These are phyloP conservation scores for Baccha elongata DNA, from an alignment of 2,888 invertebrate species.

Conservation along the genomic window DNA sequence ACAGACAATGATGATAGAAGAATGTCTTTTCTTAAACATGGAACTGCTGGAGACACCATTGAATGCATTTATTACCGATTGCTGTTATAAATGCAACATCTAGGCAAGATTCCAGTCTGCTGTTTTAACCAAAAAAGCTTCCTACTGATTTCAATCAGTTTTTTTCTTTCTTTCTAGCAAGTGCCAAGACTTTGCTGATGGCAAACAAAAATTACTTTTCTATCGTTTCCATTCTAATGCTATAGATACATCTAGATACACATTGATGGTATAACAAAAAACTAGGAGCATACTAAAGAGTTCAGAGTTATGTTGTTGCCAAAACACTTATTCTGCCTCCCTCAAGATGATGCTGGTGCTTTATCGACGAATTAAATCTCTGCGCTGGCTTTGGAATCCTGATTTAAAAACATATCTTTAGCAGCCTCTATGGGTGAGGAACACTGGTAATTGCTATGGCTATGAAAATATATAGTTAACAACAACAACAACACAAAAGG, in stretches of 20 bases:
- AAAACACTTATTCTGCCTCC: slow-evolving; percentile 66
- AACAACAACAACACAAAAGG: slow-evolving; percentile 29
- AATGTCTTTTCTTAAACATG: slow-evolving; percentile 1
- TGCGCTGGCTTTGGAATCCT: slow-evolving; percentile 47
- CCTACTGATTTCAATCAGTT: slow-evolving; percentile 38
- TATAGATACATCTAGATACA: slow-evolving; percentile 23
- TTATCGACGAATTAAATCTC: slow-evolving; percentile 64
- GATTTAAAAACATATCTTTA: slow-evolving; percentile 55
- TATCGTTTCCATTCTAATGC: slow-evolving; percentile 59
- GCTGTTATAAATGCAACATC: slow-evolving; percentile 26
- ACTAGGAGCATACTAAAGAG: slow-evolving; percentile 15
- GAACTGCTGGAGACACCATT: not conserved
- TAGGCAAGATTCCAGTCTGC: slow-evolving; percentile 25
- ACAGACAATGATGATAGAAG: not conserved
- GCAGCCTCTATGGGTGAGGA: slow-evolving; percentile 53
- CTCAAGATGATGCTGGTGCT: slow-evolving; percentile 43
- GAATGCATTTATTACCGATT: slow-evolving; percentile 16
- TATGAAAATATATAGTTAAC: slow-evolving; percentile 22
- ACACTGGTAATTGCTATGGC: slow-evolving; percentile 59
- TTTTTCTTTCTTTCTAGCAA: slow-evolving; percentile 17
- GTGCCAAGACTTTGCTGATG: slow-evolving; percentile 48
- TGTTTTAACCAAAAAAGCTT: slow-evolving; percentile 21
- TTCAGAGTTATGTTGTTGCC: slow-evolving; percentile 65
- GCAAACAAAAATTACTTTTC: slow-evolving; percentile 6
- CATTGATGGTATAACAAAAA: not conserved